Evolutionary conservation across 2,113 vertebrate genomes (phyloP).

Genomic region (Gymnorhina tibicen): DNA sequence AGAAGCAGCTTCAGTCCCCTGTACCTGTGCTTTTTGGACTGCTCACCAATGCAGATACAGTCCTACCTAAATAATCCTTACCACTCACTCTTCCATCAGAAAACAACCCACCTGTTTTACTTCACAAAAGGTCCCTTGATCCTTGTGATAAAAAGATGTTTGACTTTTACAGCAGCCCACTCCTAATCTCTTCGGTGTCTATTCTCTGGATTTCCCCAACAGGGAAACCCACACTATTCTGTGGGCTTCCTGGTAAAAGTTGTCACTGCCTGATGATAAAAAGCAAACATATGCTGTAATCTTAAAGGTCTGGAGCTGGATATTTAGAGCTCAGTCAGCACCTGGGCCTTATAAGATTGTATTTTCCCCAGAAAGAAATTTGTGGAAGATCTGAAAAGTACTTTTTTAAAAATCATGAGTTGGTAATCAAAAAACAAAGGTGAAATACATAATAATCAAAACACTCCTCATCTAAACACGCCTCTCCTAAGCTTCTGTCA

Average conservation of each 20-base stretch:
- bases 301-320: not conserved
- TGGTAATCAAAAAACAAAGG: not conserved
- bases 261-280: not conserved
- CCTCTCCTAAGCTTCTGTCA: not conserved
- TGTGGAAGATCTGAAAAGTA: not conserved
- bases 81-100: not conserved
- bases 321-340: not conserved
- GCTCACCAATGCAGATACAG: not conserved
- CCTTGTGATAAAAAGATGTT: not conserved
- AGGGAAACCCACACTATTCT: not conserved
- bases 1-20: not conserved
- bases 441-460: not conserved
- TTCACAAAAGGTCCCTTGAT: not conserved
- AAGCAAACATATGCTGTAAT: not conserved
- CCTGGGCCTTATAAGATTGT: not conserved
- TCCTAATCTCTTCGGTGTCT: not conserved
- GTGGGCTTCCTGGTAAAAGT: not conserved
- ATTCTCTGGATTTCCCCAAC: not conserved
- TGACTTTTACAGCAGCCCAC: not conserved
- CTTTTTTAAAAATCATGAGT: not conserved
- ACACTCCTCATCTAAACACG: not conserved
- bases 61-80: not conserved
- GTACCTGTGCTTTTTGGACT: not conserved
- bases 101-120: not conserved
- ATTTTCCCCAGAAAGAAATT: not conserved